Percentiles rank a stretch among this genome's conserved stretches.
Evolutionary conservation across 1,140 invertebrate genomes (phyloP).

Genomic region (Mya arenaria): DNA sequence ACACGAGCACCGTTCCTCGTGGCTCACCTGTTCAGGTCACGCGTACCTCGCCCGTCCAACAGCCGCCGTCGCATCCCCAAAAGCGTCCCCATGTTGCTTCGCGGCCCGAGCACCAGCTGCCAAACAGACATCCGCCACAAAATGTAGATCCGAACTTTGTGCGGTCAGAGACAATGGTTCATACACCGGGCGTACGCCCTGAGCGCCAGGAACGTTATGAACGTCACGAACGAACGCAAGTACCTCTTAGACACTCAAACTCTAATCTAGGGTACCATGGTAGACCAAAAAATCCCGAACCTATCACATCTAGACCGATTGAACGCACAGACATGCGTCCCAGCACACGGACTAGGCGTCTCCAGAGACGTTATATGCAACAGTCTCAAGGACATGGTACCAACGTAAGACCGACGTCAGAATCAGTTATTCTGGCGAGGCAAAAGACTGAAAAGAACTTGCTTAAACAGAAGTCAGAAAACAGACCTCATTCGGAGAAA

Average conservation of each 20-base stretch:
- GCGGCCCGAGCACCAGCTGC: neutral
- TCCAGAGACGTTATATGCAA: slow-evolving; percentile 43
- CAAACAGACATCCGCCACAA: neutral
- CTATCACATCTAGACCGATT: slow-evolving; percentile 29
- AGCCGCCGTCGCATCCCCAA: neutral
- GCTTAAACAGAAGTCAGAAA: slow-evolving; percentile 40
- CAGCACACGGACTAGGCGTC: slow-evolving; percentile 26
- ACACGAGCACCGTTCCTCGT: neutral
- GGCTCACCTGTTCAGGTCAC: neutral
- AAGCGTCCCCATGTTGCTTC: neutral
- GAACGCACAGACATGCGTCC: slow-evolving; percentile 29
- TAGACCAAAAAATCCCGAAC: slow-evolving; percentile 46
- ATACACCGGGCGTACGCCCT: neutral
- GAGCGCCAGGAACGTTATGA: slow-evolving; percentile 16
- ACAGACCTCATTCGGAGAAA: slow-evolving; percentile 53
- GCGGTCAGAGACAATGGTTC: slow-evolving; percentile 7
- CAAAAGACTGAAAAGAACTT: slow-evolving; percentile 56
- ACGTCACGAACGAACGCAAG: neutral
- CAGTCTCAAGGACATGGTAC: slow-evolving; percentile 30
- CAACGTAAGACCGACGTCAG: slow-evolving; percentile 41
- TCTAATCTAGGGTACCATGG: slow-evolving; percentile 3
- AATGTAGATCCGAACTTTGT: neutral
- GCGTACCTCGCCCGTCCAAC: neutral
- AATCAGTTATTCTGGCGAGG: slow-evolving; percentile 52
- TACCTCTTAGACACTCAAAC: slow-evolving; percentile 22